Base-by-base conservation (phyloP, 2,888 invertebrate species). In the Archips crataeganus region DNA sequence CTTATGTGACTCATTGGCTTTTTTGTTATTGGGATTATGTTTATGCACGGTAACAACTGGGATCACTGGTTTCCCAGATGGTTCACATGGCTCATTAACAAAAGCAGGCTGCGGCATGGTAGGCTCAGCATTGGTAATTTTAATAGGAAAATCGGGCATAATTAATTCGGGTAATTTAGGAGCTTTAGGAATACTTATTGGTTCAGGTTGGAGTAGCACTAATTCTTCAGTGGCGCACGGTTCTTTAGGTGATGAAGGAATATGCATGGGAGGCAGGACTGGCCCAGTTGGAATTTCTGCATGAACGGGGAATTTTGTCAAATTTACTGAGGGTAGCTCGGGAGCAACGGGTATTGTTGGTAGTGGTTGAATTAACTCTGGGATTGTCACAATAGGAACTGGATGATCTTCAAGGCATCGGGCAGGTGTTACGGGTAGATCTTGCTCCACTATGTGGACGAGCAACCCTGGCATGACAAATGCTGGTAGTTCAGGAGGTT, bases 401-500 rank as follows among this genome's bases (percentile, higher is more conserved):
- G 49, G 64, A n/a, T 64, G 49, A 32, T 64, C 49, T 49, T 64
- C 64, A 10, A 32, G 36, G n/a, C 9, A 10, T 34, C 34, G 64
- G n/a, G 3, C 34, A 34, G 49, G n/a, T 5, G 11, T n/a, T n/a
- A n/a, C 23, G 13, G 64, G 34, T 0, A n/a, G 36, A 3, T 34
- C 64, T 49, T 47, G n/a, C 34, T 49, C 49, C 9, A 64, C 39
- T 9, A 54, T 11, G n/a, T 54, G 34, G 4, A 39, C 39, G 5
- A 54, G 65, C 5, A 66, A 15, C 65, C 54, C 39, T 36, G 65
- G 65, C 65, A 65, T 51, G 6, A 39, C 54, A 23, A 65, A 54
- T 34, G 65, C 47, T 32, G 74, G 69, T 57, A 74, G 45, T 45
- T 61, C 61, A 32, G 74, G 74, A 61, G 69, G 42, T 13, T 64